Evolutionary conservation across 2,113 vertebrate species (phyloP).

Genomic region (Verasper variegatus): DNA sequence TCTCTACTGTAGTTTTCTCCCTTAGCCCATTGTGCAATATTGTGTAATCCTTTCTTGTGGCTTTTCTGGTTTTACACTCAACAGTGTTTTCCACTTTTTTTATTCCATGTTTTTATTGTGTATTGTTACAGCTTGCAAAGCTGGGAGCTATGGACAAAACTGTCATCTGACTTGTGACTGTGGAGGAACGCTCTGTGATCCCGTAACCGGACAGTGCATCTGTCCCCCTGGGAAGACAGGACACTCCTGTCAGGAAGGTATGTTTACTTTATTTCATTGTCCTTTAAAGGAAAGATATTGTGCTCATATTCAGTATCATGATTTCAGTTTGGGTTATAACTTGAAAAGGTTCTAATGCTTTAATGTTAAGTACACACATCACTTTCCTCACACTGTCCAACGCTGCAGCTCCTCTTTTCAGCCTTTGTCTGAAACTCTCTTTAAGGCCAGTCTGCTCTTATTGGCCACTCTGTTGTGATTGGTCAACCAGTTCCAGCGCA

Average conservation of each 20-base stretch:
- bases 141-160: constrained; percentile 68
- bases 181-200: constrained; percentile 66
- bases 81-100: constrained; percentile 5
- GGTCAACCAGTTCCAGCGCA: too few relatives aligned
- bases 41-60: background rate
- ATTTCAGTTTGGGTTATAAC: too few relatives aligned
- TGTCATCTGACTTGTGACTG: constrained; percentile 75
- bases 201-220: constrained; percentile 71
- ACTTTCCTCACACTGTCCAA: too few relatives aligned
- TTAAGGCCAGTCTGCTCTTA: too few relatives aligned
- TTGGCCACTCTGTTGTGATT: too few relatives aligned
- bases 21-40: constrained; percentile 7
- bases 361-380: too few relatives aligned
- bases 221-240: constrained; percentile 82
- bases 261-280: background rate
- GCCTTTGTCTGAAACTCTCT: too few relatives aligned
- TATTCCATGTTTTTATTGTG: background rate
- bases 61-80: background rate
- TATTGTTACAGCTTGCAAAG: constrained; percentile 65
- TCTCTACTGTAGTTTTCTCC: constrained; percentile 13
- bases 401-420: too few relatives aligned
- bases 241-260: constrained; percentile 68
- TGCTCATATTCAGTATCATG: too few relatives aligned
- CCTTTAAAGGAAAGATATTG: too few relatives aligned
- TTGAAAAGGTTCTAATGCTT: too few relatives aligned